phyloP scores from a whole-genome alignment of 2,888 invertebrate species.

The Aricia artaxerxes region DNA sequence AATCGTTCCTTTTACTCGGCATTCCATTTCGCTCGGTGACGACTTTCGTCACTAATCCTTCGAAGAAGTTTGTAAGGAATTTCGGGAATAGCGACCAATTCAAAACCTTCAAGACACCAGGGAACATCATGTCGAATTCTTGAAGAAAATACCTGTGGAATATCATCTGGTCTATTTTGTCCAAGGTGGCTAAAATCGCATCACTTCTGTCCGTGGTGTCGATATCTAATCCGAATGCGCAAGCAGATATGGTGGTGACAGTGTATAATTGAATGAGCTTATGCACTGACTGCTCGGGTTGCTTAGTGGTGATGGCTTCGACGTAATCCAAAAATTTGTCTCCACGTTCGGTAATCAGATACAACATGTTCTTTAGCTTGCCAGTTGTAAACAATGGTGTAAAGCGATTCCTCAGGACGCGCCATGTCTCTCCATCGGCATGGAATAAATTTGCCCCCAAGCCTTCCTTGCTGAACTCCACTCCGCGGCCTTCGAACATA shows the following conservation, averaged over 20 bases:
- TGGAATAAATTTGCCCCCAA: conserved; percentile 57
- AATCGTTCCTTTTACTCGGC: conserved; percentile 27
- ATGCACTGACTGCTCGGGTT: conserved; percentile 22
- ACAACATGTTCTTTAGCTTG: conserved; percentile 53
- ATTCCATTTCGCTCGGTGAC: conserved; percentile 39
- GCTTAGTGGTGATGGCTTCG: not conserved
- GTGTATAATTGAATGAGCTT: conserved; percentile 47
- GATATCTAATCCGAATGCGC: conserved; percentile 21
- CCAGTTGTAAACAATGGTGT: conserved; percentile 31
- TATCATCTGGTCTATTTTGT: conserved; percentile 45
- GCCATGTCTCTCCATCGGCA: conserved; percentile 56
- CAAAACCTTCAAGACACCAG: conserved; percentile 51
- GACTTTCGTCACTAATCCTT: conserved; percentile 37
- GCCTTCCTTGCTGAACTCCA: conserved; percentile 53
- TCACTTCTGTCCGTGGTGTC: not conserved
- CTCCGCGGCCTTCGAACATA: conserved; percentile 53
- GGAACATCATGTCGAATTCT: conserved; percentile 52
- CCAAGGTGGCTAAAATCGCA: not conserved
- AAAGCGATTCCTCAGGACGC: conserved; percentile 45
- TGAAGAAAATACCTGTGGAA: conserved; percentile 43
- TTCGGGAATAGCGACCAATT: conserved; percentile 47
- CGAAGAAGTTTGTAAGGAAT: conserved; percentile 47
- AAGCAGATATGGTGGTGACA: conserved; percentile 48
- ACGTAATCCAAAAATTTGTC: conserved; percentile 37
- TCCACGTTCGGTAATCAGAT: conserved; percentile 53